Evolutionary conservation across 2,113 vertebrate genomes (phyloP).

Genomic region (Atlantisia rogersi): DNA sequence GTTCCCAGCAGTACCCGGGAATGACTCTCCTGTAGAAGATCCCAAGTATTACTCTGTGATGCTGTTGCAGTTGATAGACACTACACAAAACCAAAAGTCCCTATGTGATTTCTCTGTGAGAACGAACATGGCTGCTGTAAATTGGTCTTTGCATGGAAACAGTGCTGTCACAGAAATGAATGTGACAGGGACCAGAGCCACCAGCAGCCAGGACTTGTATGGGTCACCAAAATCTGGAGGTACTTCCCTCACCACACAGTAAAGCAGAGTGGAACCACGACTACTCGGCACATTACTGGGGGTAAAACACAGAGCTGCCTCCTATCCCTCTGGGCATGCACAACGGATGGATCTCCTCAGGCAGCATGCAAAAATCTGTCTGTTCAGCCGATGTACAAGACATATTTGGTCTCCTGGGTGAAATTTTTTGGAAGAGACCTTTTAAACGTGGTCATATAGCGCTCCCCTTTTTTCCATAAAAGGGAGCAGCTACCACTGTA

Average conservation of each 20-base stretch:
- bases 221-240: not conserved
- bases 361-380: constrained; percentile 22
- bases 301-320: not conserved
- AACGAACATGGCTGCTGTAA: not conserved
- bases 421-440: constrained; percentile 25
- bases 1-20: not conserved
- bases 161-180: not conserved
- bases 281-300: not conserved
- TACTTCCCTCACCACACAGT: not conserved
- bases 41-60: not conserved
- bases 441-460: constrained; percentile 27
- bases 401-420: constrained; percentile 26
- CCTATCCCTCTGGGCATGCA: not conserved
- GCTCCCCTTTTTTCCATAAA: constrained; percentile 30
- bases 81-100: not conserved
- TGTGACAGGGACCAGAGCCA: not conserved
- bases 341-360: constrained; percentile 12
- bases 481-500: constrained; percentile 40
- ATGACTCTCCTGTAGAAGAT: not conserved
- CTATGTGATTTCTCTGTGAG: not conserved
- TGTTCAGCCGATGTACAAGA: not conserved
- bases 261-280: not conserved
- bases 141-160: not conserved
- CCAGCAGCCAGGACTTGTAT: not conserved
- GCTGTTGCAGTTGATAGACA: not conserved